phyloP scores from a whole-genome alignment of 2,797 vertebrate genomes.

The Sorex maritimensis region DNA sequence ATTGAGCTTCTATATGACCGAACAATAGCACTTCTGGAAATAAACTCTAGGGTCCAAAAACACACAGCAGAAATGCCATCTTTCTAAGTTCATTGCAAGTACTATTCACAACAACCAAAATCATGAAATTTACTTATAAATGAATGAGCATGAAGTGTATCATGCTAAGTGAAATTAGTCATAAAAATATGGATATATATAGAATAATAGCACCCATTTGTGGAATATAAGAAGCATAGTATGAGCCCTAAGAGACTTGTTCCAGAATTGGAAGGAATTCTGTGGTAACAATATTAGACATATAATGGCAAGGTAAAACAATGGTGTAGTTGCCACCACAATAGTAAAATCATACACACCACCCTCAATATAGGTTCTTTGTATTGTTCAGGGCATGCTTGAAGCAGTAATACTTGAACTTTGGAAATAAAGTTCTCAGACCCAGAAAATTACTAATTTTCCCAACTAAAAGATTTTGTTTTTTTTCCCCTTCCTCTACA shows the following conservation, averaged over 20 bases:
- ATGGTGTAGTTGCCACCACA: not conserved
- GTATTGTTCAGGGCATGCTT: not conserved
- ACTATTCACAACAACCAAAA: too few relatives aligned
- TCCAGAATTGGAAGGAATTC: not conserved
- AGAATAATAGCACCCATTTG: too few relatives aligned
- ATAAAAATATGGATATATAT: too few relatives aligned
- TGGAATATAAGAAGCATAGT: too few relatives aligned
- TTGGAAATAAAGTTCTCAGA: not conserved
- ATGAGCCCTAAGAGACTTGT: not conserved
- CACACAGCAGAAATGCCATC: too few relatives aligned
- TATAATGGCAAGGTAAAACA: not conserved
- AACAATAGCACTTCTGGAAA: too few relatives aligned
- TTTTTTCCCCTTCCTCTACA: not conserved
- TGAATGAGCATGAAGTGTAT: too few relatives aligned
- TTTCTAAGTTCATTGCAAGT: too few relatives aligned
- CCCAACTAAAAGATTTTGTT: not conserved
- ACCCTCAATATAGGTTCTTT: not conserved
- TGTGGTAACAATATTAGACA: not conserved
- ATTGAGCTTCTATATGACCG: too few relatives aligned
- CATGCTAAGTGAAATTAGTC: too few relatives aligned
- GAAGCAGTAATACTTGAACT: not conserved
- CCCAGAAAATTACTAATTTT: not conserved
- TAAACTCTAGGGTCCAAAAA: too few relatives aligned
- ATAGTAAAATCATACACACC: not conserved
- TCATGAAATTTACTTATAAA: too few relatives aligned